A percentile compares a stretch with the other conserved stretches of the same genome.
phyloP scores from a whole-genome alignment of 2,113 vertebrate genomes.

The Charina bottae region DNA sequence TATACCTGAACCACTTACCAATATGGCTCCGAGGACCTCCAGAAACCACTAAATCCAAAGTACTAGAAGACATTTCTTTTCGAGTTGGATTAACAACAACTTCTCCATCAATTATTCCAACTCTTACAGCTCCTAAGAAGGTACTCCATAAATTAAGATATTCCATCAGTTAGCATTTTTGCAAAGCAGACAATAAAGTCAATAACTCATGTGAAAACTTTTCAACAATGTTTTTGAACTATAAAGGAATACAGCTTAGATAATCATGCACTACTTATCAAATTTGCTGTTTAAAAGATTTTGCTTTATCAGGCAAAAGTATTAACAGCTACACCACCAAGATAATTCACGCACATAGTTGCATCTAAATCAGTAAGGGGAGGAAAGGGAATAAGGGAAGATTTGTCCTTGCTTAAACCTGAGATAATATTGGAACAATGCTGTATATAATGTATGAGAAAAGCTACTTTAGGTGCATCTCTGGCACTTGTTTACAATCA shows the following conservation, averaged over 20 bases:
- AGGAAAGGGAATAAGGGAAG: background rate
- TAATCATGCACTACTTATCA: background rate
- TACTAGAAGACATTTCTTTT: conserved; percentile 87
- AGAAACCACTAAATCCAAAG: conserved; percentile 87
- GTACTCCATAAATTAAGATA: conserved; percentile 44
- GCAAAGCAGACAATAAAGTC: background rate
- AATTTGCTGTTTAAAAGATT: background rate
- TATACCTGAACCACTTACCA: conserved; percentile 78
- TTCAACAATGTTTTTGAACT: background rate
- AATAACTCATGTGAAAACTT: background rate
- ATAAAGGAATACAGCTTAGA: background rate
- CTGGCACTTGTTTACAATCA: background rate
- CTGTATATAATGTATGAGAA: background rate
- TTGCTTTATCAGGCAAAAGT: background rate
- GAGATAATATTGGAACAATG: background rate
- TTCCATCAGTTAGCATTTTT: conserved; percentile 8
- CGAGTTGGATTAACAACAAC: conserved; percentile 89
- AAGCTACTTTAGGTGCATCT: background rate
- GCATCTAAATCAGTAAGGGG: background rate
- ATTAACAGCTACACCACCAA: background rate
- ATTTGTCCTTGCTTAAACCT: background rate
- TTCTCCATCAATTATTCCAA: conserved; percentile 88
- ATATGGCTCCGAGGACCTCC: conserved; percentile 87
- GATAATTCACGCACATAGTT: background rate
- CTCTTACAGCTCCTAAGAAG: conserved; percentile 88